Evolutionary conservation across 2,888 invertebrate species (phyloP).

Genomic region (Neocrepidodera transversa): DNA sequence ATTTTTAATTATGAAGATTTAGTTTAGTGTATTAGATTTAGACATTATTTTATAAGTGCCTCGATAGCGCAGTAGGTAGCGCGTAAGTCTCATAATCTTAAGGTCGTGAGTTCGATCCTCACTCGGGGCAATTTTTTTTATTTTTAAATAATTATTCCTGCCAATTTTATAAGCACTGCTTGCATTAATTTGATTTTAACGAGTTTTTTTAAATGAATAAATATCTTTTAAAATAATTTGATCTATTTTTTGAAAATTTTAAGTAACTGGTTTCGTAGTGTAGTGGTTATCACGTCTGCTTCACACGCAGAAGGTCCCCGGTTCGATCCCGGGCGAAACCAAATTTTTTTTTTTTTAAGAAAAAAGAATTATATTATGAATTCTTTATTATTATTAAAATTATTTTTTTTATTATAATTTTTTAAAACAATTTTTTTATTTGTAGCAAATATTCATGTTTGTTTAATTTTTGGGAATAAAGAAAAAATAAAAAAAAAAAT

Average conservation of each 20-base stretch:
- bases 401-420: neutral
- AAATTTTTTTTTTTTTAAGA: conserved; percentile 39
- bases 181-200: no score
- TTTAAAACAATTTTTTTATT: no score
- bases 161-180: neutral
- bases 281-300: conserved; percentile 60
- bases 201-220: no score
- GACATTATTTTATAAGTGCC: conserved; percentile 59
- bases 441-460: no score
- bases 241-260: no score
- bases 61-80: conserved; percentile 89
- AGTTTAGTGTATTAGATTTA: no score
- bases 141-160: neutral
- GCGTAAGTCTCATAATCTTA: conserved; percentile 92
- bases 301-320: conserved; percentile 59
- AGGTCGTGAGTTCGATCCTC: conserved; percentile 97
- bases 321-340: conserved; percentile 60
- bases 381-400: neutral
- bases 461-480: no score
- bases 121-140: conserved; percentile 75
- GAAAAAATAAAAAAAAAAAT: neutral
- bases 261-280: conserved; percentile 55
- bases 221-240: no score
- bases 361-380: neutral
- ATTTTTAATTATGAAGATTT: neutral